These are phyloP conservation scores for Enteromius afrohamiltoni DNA, from an alignment of 2,797 vertebrate species.

Conservation along the genomic window DNA sequence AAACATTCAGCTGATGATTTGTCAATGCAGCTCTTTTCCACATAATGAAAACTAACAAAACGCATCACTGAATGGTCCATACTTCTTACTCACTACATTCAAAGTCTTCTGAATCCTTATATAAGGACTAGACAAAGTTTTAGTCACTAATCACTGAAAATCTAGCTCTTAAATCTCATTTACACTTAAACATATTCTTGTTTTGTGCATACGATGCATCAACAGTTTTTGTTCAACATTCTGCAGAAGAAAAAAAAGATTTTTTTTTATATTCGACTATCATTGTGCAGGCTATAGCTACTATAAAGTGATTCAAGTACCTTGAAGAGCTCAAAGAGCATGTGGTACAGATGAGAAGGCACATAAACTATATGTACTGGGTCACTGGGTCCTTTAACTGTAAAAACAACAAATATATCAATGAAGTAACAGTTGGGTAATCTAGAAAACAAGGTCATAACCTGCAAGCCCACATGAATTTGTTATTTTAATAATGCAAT, in stretches of 20 bases:
- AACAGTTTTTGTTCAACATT: conserved; percentile 12
- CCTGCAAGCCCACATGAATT: neutral
- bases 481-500: neutral
- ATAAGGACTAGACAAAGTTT: too few species aligned
- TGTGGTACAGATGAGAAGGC: conserved; percentile 97
- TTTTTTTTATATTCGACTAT: neutral
- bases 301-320: conserved; percentile 70
- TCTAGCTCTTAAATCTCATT: neutral
- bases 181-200: neutral
- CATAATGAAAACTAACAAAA: neutral
- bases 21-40: neutral
- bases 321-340: conserved; percentile 99
- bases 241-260: neutral
- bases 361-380: conserved; percentile 93
- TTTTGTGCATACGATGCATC: neutral
- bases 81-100: neutral
- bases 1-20: neutral
- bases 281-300: neutral
- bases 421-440: neutral
- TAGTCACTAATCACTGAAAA: neutral
- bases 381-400: conserved; percentile 83
- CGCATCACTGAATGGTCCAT: neutral
- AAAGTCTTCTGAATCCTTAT: neutral
- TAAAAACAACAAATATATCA: conserved; percentile 46
- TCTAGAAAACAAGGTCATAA: neutral